Evolutionary conservation across 2,888 invertebrate species (phyloP), one percentile per base, ranked within the genome.

Genomic region (Hanleya hanleyi): DNA sequence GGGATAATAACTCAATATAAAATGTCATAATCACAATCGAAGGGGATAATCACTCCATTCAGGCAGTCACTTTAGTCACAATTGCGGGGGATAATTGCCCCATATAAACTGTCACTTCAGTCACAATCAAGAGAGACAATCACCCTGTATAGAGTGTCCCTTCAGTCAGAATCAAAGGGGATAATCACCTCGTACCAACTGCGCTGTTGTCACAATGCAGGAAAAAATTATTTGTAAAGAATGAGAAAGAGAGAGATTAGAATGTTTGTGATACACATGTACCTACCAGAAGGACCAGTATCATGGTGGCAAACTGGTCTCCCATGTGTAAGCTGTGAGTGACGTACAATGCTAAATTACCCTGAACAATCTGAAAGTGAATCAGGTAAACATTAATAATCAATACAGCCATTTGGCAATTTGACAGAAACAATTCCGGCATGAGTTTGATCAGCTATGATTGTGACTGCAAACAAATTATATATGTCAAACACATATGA

Each of bases 271-370:
- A 26, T 36, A 1, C 22, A n/a, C n/a, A n/a, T n/a, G n/a, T n/a
- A 78, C 84, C 79, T 77, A 87, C 87, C 77, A 88, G 68, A 51
- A 87, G 68, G 35, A 84, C 80, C 1, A 86, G 75, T 18, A 88
- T 83, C 57, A 84, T 84, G 37, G 70, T 72, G 26, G 84, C 77
- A 70, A 87, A 86, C 51, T 86, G 73, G 47, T 84, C 79, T 6
- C 84, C 84, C 67, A 84, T 69, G 15, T 84, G 71, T 32, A 88
- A 62, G 9, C 83, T 74, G 71, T 88, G 87, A 1, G 87, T 88
- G 36, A 83, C 82, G 73, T 77, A 88, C 22, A 88, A 73, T 0
- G 87, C 86, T 18, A 88, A 70, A 68, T 88, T 88, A 5, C 87
- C 85, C 74, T 88, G 88, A 9, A 87, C 85, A 51, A 86, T 81